A percentile compares a stretch with the other conserved stretches of the same genome.
These are phyloP conservation scores for Bothrops alternatus DNA, from an alignment of 2,797 vertebrate species.

Conservation along the genomic window DNA sequence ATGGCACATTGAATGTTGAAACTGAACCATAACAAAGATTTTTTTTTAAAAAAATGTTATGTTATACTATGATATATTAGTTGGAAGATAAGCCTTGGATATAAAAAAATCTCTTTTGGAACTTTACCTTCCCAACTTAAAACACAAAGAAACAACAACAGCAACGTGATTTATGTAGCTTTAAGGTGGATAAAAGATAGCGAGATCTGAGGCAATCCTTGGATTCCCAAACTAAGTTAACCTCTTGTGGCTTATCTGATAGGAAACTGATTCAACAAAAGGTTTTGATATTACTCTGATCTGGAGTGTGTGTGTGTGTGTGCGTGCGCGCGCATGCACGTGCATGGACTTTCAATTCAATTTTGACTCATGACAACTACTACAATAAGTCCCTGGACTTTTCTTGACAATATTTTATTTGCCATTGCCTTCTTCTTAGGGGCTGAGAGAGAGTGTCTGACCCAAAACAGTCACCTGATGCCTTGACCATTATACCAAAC, in stretches of 20 bases:
- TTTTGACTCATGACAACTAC: not conserved
- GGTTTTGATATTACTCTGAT: conserved; percentile 17
- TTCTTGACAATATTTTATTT: not conserved
- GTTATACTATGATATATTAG: conserved; percentile 21
- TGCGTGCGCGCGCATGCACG: not conserved
- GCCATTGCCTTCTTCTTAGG: not conserved
- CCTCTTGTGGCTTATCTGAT: not conserved
- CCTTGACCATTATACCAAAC: not conserved
- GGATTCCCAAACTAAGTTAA: not conserved
- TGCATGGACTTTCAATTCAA: not conserved
- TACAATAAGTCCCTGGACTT: not conserved
- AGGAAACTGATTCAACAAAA: conserved; percentile 28
- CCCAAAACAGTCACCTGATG: not conserved
- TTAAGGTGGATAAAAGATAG: not conserved
- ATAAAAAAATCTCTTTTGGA: conserved; percentile 38
- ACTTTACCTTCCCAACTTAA: conserved; percentile 17
- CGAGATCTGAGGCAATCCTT: not conserved
- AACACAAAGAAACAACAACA: not conserved
- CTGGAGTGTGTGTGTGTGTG: not conserved
- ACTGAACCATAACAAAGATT: conserved; percentile 42
- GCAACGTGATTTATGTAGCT: not conserved
- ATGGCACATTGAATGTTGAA: conserved; percentile 48
- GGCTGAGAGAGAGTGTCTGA: not conserved
- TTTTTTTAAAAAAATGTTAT: conserved; percentile 21
- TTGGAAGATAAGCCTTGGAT: conserved; percentile 28